Evolutionary conservation across 1,140 invertebrate genomes (phyloP).

Genomic region (Drosophila hydei): DNA sequence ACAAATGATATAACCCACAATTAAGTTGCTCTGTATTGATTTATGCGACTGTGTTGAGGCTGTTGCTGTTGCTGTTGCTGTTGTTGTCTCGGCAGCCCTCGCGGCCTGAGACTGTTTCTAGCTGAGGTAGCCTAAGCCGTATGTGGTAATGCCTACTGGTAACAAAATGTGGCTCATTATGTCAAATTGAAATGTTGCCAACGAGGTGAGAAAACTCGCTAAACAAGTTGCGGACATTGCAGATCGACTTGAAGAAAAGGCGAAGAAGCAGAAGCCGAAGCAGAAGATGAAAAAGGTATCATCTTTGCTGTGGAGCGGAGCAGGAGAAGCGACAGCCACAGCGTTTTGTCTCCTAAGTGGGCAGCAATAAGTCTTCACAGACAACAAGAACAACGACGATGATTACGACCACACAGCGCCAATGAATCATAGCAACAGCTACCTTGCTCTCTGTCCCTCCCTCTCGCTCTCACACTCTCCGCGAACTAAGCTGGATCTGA

Average conservation of each 20-base stretch:
- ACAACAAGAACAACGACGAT: slow-evolving; percentile 18
- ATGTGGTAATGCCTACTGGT: slow-evolving; percentile 39
- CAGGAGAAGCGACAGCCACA: slow-evolving; percentile 52
- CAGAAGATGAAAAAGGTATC: not conserved
- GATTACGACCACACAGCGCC: slow-evolving; percentile 68
- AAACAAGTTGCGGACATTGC: slow-evolving; percentile 56
- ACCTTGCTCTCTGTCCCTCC: not conserved
- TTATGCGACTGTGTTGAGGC: not conserved
- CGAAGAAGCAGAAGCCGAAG: not conserved
- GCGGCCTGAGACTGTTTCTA: not conserved
- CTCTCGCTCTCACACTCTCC: not conserved
- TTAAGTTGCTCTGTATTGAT: no score
- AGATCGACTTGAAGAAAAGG: slow-evolving; percentile 22
- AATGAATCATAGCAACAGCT: slow-evolving; percentile 64
- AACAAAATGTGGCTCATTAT: slow-evolving; percentile 82
- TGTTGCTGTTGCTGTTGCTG: not conserved
- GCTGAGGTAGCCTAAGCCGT: slow-evolving; percentile 20
- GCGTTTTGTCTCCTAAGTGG: slow-evolving; percentile 78
- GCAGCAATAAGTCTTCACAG: slow-evolving; percentile 69
- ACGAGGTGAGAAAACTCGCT: slow-evolving; percentile 44
- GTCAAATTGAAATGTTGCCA: slow-evolving; percentile 81
- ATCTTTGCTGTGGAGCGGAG: slow-evolving; percentile 21
- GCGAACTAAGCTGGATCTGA: slow-evolving; percentile 15
- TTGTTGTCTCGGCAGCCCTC: not conserved
- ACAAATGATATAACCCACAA: no score